phyloP scores from a whole-genome alignment of 2,113 vertebrate species.

The Corvus cornix region DNA sequence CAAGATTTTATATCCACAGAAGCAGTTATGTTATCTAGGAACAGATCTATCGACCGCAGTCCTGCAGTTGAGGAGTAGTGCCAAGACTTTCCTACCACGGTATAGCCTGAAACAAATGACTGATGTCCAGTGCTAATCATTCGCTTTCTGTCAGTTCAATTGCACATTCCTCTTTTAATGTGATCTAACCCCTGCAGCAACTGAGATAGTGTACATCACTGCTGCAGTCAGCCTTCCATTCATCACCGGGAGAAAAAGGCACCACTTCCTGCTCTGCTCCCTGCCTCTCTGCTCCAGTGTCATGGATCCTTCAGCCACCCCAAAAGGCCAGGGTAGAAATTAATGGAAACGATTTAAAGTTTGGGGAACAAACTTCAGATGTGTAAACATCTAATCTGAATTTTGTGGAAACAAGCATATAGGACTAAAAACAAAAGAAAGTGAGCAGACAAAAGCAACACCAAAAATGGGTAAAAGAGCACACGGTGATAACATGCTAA shows the following conservation, averaged over 20 bases:
- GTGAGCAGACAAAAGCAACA: not conserved
- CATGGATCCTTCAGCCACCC: not conserved
- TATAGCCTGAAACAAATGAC: constrained; percentile 42
- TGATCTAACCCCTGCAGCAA: constrained; percentile 72
- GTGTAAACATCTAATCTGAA: not conserved
- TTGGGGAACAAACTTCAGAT: not conserved
- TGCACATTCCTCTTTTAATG: constrained; percentile 50
- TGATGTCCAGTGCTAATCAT: constrained; percentile 64
- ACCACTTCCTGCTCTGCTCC: not conserved
- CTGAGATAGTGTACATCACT: constrained; percentile 44
- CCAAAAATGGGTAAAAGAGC: not conserved
- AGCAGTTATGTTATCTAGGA: not conserved
- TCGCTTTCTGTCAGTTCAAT: constrained; percentile 39
- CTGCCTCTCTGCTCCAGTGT: not conserved
- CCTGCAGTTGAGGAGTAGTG: not conserved
- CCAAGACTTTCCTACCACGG: not conserved
- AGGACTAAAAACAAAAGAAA: not conserved
- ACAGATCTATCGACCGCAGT: not conserved
- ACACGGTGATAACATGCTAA: rapidly evolving
- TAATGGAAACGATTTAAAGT: not conserved
- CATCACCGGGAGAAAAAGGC: constrained; percentile 32
- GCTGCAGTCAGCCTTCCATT: constrained; percentile 48
- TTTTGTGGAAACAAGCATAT: not conserved
- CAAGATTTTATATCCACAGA: not conserved
- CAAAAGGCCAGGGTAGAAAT: not conserved